Conservation (phyloP, 1,140 invertebrate species). For the Holcopasites calliopsidis region DNA sequence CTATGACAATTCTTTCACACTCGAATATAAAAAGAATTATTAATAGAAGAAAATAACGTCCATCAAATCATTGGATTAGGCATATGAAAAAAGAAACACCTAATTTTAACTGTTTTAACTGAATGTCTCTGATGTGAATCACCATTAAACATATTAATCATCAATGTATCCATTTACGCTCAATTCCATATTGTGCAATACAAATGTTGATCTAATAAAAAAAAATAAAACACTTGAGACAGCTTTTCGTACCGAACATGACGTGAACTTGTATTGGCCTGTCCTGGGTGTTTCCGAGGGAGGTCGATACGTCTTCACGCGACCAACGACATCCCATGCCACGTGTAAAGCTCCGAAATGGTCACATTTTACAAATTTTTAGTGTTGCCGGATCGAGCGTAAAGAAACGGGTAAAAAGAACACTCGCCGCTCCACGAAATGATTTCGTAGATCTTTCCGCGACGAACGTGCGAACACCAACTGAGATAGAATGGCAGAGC, state of each 20-base stretch:
- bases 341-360: conserved; percentile 40
- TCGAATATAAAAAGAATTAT: neutral
- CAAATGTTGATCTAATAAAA: too few species aligned
- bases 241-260: conserved; percentile 64
- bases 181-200: too few species aligned
- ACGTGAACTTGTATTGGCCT: conserved; percentile 63
- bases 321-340: conserved; percentile 74
- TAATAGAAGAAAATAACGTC: too few species aligned
- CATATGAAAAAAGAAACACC: too few species aligned
- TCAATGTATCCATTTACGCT: too few species aligned
- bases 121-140: too few species aligned
- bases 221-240: neutral
- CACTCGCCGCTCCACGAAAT: neutral
- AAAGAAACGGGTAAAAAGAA: neutral
- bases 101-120: neutral
- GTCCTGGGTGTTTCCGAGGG: conserved; percentile 38
- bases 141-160: too few species aligned
- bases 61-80: too few species aligned
- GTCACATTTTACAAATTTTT: conserved; percentile 39
- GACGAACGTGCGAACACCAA: conserved; percentile 41
- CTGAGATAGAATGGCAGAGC: conserved; percentile 46
- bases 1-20: neutral
- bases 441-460: conserved; percentile 23
- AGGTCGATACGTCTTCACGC: conserved; percentile 39
- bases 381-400: neutral